Evolutionary conservation across 2,113 vertebrate species (phyloP).

Genomic region (Vidua chalybeata): DNA sequence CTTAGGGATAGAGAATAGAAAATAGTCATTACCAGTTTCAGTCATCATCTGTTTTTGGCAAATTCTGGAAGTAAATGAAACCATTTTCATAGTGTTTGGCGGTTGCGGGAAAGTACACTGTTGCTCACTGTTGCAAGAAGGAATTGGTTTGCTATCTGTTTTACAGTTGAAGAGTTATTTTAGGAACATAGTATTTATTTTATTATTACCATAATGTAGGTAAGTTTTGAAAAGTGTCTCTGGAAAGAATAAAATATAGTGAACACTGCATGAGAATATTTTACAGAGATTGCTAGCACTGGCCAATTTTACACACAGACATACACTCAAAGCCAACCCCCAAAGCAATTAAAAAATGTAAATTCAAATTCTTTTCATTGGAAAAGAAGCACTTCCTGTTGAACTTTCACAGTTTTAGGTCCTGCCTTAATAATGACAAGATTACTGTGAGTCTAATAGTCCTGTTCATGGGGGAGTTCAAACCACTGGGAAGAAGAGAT

Average conservation of each 20-base stretch:
- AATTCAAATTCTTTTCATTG: not conserved
- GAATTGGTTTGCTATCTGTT: constrained; percentile 12
- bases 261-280: not conserved
- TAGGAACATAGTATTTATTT: constrained; percentile 20
- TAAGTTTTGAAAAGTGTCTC: constrained; percentile 1
- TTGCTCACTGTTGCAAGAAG: constrained; percentile 43
- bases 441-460: not conserved
- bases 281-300: not conserved
- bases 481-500: not conserved
- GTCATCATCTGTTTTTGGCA: constrained; percentile 74
- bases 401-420: not conserved
- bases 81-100: constrained; percentile 69
- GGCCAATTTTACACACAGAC: not conserved
- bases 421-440: not conserved
- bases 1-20: constrained; percentile 78
- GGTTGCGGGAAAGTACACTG: constrained; percentile 64
- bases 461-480: not conserved
- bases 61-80: constrained; percentile 75
- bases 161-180: constrained; percentile 10
- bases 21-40: constrained; percentile 84
- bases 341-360: not conserved
- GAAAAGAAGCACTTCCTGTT: not conserved
- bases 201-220: not conserved
- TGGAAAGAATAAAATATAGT: not conserved
- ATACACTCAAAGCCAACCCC: not conserved